These are phyloP conservation scores for Sardinella longiceps DNA, from an alignment of 2,797 vertebrate species.

Conservation along the genomic window DNA sequence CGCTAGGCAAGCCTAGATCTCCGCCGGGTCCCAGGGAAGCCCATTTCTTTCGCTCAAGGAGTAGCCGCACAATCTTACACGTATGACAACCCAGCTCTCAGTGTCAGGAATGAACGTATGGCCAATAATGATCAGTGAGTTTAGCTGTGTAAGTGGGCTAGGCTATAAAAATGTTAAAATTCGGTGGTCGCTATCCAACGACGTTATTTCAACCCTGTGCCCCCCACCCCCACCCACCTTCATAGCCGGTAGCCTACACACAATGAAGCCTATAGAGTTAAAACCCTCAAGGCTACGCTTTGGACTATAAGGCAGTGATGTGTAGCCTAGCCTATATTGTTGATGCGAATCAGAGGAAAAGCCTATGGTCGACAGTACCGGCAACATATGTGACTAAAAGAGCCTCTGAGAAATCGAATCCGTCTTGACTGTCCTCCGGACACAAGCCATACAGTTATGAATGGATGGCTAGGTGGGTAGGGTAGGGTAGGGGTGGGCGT, in stretches of 20 bases:
- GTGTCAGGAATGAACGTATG: not conserved
- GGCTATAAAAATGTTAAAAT: not conserved
- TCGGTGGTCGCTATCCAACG: not conserved
- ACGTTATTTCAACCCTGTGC: not conserved
- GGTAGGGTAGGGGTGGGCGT: slow-evolving; percentile 38
- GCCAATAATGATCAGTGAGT: not conserved
- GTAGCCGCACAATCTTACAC: not conserved
- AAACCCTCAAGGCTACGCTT: not conserved
- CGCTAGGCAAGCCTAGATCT: slow-evolving; percentile 15
- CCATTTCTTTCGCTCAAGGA: not conserved
- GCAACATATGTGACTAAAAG: not conserved
- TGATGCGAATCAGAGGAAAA: not conserved
- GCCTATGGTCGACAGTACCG: not conserved
- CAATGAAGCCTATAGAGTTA: not conserved
- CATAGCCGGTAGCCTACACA: not conserved
- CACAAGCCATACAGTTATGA: slow-evolving; percentile 36
- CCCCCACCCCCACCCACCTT: not conserved
- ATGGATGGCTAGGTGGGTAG: slow-evolving; percentile 20
- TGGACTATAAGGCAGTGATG: not conserved
- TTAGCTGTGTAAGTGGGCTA: not conserved
- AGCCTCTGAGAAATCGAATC: slow-evolving; percentile 14
- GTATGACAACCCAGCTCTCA: not conserved
- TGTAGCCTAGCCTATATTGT: no score
- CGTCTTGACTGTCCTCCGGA: slow-evolving; percentile 28
- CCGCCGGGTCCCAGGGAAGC: not conserved